Conservation (phyloP, 2,113 vertebrate genomes). For the Osmerus eperlanus region DNA sequence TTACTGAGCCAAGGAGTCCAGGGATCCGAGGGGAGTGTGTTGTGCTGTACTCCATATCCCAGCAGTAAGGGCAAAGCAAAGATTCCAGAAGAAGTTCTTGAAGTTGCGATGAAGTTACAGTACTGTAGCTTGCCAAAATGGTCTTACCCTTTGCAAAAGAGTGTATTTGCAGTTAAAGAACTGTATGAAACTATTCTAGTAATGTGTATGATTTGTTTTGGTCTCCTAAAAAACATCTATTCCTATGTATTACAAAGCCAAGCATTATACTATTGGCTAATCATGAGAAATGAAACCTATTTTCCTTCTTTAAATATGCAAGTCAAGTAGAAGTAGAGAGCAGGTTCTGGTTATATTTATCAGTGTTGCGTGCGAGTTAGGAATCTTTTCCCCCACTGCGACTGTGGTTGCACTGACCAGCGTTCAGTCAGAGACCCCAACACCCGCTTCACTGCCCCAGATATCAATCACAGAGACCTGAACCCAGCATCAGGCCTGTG, state of each 20-base stretch:
- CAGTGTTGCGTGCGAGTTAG: background rate
- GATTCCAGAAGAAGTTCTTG: too few species aligned
- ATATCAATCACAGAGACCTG: conserved; percentile 23
- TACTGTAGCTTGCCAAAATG: too few species aligned
- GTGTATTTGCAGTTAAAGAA: too few species aligned
- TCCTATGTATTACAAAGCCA: too few species aligned
- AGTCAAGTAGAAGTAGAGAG: background rate
- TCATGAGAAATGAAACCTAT: background rate
- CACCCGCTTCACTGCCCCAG: background rate
- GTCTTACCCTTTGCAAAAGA: too few species aligned
- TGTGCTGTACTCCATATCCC: background rate
- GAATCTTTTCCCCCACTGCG: background rate
- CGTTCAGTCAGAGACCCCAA: background rate
- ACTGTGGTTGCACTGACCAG: background rate
- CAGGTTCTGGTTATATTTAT: background rate
- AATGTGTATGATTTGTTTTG: too few species aligned
- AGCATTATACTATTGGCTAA: too few species aligned
- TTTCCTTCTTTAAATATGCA: background rate
- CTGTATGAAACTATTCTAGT: too few species aligned
- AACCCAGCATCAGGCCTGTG: conserved; percentile 3
- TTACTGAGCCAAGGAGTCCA: conserved; percentile 18
- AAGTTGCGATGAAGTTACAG: too few species aligned
- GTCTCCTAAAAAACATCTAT: too few species aligned
- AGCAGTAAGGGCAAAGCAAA: too few species aligned
- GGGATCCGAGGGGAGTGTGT: conserved; percentile 14